Base-by-base conservation (phyloP, 2,797 vertebrate species). In the Cephalopachus bancanus region DNA sequence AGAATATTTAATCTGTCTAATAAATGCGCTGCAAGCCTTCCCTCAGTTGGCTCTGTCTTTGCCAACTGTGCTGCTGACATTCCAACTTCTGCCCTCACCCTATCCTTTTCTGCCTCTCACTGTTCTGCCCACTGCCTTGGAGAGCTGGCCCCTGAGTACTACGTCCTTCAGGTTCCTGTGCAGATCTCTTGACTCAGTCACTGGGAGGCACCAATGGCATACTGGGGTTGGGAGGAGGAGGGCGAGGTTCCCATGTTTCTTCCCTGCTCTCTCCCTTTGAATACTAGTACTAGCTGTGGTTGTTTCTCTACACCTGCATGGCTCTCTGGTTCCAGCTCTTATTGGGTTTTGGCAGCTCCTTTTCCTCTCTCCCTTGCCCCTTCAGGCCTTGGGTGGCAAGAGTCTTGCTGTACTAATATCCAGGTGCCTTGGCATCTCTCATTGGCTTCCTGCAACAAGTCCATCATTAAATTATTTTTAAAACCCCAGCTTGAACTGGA, bases 391-490 rank as follows among this genome's bases (percentile, higher is more conserved):
- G 17, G 20, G 22, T 49, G 22, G 16, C 37, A 67, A 53, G 16
- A 71, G 15, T 7, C 37, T 14, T 76, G 62, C 26, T 69, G 7
- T 59, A 30, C 17, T 14, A 74, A n/a, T 84, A 28, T 57, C 51
- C 78, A 44, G 33, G 44, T 75, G 1, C 9, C 44, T 97, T 69
- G 55, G 59, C 12, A 53, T 94, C 44, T 94, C 57, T 59, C 57
- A 5, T 72, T 92, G 89, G n/a, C n/a, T 88, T 96, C 60, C 62
- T 92, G 55, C 92, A 76, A 62, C 22, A 60, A 26, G 80, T 79
- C 72, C 53, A n/a, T 89, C 28, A 83, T 44, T 60, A n/a, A 81
- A 33, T 72, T 93, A 3, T 85, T 96, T 90, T 72, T 16, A 86
- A 94, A 97, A 55, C 7, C 4, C 2, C 15, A 65, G 51, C 3